phyloP scores from a whole-genome alignment of 92 coral and sea anemone species.

The Galaxea fascicularis region DNA sequence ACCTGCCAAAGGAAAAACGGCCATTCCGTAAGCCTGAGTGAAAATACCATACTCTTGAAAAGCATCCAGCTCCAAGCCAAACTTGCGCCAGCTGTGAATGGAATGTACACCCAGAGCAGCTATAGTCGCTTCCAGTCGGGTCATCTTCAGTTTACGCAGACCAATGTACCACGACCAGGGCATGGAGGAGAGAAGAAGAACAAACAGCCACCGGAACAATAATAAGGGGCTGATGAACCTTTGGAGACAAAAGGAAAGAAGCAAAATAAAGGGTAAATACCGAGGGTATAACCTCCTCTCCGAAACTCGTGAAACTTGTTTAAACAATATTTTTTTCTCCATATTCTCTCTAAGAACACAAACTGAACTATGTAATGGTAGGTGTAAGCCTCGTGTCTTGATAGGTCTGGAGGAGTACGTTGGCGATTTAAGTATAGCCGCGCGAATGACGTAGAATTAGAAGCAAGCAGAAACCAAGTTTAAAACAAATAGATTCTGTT shows the following conservation, averaged over 20 bases:
- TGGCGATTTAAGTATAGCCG: too few relatives aligned
- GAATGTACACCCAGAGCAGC: constrained; percentile 63
- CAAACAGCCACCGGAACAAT: constrained; percentile 80
- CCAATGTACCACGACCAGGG: constrained; percentile 81
- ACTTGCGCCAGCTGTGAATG: constrained; percentile 78
- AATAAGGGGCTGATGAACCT: constrained; percentile 69
- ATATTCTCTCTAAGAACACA: too few relatives aligned
- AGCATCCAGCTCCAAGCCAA: constrained; percentile 80
- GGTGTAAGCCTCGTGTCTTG: too few relatives aligned
- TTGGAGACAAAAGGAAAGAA: background rate
- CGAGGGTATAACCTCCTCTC: background rate
- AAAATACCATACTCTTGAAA: constrained; percentile 75
- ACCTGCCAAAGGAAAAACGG: constrained; percentile 78
- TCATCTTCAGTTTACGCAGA: constrained; percentile 69
- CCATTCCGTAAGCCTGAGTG: constrained; percentile 85
- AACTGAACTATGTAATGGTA: too few relatives aligned
- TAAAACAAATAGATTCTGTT: too few relatives aligned
- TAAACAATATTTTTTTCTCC: too few relatives aligned
- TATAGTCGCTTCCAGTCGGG: constrained; percentile 73
- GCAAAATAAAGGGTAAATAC: background rate
- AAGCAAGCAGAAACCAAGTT: too few relatives aligned
- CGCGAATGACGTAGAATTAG: too few relatives aligned
- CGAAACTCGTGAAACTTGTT: too few relatives aligned
- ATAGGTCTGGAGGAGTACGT: too few relatives aligned
- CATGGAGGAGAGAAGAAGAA: constrained; percentile 65